Conservation (phyloP, 2,888 invertebrate genomes). For the Drosophila suboccidentalis region DNA sequence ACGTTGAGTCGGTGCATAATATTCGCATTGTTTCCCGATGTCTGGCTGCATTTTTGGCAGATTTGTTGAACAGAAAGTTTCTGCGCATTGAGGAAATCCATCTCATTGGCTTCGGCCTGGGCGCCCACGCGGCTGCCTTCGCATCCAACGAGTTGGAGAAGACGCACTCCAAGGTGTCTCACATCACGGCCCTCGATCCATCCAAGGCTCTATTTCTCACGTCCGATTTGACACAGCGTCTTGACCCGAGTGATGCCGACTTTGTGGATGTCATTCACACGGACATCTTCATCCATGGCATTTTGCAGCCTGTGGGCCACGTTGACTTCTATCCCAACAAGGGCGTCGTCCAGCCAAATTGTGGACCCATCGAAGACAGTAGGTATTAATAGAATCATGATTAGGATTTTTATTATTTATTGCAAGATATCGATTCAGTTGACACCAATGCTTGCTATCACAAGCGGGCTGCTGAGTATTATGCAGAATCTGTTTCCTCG, state of each 20-base stretch:
- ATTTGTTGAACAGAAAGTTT: conserved; percentile 43
- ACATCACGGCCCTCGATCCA: conserved; percentile 88
- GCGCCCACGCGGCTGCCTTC: conserved; percentile 88
- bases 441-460: conserved; percentile 86
- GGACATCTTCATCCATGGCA: conserved; percentile 87
- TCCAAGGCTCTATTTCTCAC: conserved; percentile 88
- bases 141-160: conserved; percentile 84
- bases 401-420: not conserved
- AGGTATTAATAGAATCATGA: not conserved
- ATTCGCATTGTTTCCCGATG: conserved; percentile 87
- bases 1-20: conserved; percentile 87
- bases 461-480: conserved; percentile 87
- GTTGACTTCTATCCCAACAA: conserved; percentile 88
- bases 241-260: conserved; percentile 87
- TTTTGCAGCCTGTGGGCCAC: conserved; percentile 86
- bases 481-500: conserved; percentile 87
- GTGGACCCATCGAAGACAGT: conserved; percentile 65
- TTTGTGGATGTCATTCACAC: conserved; percentile 89
- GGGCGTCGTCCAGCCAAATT: conserved; percentile 88
- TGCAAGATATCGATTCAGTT: conserved; percentile 17
- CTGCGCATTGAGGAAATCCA: conserved; percentile 85
- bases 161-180: conserved; percentile 72
- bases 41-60: conserved; percentile 86
- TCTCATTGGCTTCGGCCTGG: conserved; percentile 88
- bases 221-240: conserved; percentile 84